Evolutionary conservation across 2,113 vertebrate genomes (phyloP).

Genomic region (Coregonus clupeaformis): DNA sequence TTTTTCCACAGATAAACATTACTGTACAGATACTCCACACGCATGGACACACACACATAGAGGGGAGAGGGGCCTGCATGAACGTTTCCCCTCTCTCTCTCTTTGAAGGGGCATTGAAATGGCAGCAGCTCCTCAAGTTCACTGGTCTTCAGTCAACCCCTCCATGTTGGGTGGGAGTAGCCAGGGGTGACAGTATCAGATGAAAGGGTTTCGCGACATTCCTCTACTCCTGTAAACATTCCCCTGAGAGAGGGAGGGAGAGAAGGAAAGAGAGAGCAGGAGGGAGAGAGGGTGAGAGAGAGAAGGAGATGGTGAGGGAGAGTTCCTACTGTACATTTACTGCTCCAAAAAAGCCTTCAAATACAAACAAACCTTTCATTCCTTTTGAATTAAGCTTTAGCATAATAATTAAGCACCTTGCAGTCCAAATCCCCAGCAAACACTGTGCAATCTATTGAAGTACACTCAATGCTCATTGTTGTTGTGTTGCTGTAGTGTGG

Average conservation of each 20-base stretch:
- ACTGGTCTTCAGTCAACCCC: constrained; percentile 28
- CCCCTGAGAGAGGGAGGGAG: constrained; percentile 62
- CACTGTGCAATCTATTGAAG: background rate
- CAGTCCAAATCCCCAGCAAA: background rate
- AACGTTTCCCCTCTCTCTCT: constrained; percentile 12
- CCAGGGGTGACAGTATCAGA: constrained; percentile 59
- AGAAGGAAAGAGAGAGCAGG: constrained; percentile 41
- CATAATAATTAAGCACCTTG: too few species aligned
- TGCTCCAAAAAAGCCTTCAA: background rate
- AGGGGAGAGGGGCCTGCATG: constrained; percentile 12
- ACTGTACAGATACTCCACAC: constrained; percentile 2
- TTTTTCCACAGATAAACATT: constrained; percentile 17
- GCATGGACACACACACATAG: constrained; percentile 53
- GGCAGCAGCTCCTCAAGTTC: constrained; percentile 63
- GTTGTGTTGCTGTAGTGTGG: background rate
- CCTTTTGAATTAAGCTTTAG: background rate
- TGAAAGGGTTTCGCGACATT: constrained; percentile 78
- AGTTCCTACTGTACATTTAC: constrained; percentile 1
- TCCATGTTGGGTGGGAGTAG: constrained; percentile 14
- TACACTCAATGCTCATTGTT: background rate
- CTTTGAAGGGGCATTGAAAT: constrained; percentile 57
- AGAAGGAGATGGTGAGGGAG: constrained; percentile 4
- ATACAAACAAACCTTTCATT: constrained; percentile 7
- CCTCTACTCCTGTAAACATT: constrained; percentile 77
- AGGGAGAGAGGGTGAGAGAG: constrained; percentile 16